Percentiles rank a stretch among this genome's conserved stretches.
phyloP scores from a whole-genome alignment of 2,888 invertebrate genomes.

The Steinernema carpocapsae region DNA sequence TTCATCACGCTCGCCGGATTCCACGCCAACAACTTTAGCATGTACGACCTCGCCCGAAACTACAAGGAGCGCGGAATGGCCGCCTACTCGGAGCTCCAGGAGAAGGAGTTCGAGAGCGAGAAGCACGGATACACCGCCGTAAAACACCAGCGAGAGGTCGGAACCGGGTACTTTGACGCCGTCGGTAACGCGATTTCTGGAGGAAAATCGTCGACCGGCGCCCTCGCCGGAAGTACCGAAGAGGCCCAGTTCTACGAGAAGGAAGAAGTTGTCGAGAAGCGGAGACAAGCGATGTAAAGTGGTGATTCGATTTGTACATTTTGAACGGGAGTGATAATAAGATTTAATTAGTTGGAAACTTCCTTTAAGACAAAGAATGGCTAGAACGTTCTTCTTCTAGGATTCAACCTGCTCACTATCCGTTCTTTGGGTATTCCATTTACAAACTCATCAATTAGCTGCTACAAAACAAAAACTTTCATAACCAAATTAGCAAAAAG shows the following conservation, averaged over 20 bases:
- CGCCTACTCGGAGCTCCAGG: constrained; percentile 69
- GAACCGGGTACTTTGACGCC: constrained; percentile 67
- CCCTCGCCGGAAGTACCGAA: constrained; percentile 60
- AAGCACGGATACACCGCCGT: constrained; percentile 69
- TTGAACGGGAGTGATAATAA: background rate
- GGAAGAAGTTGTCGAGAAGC: constrained; percentile 56
- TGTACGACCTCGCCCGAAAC: constrained; percentile 69
- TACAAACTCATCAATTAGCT: background rate
- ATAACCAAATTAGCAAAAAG: background rate
- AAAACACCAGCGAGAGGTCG: constrained; percentile 70
- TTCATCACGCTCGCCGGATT: constrained; percentile 70
- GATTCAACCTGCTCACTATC: background rate
- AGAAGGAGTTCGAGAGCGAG: constrained; percentile 69
- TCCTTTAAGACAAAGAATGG: background rate
- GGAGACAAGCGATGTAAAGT: too few relatives aligned
- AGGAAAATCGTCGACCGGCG: constrained; percentile 62
- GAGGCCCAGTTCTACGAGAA: constrained; percentile 59
- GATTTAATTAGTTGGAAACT: background rate
- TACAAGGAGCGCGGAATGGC: constrained; percentile 63
- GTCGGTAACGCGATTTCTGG: constrained; percentile 52
- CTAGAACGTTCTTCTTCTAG: background rate
- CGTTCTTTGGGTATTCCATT: constrained; percentile 3
- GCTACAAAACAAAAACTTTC: background rate
- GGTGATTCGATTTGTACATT: background rate
- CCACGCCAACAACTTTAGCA: constrained; percentile 69